These are phyloP conservation scores for Danio jaintianensis DNA, from an alignment of 2,797 vertebrate genomes.

Conservation along the genomic window DNA sequence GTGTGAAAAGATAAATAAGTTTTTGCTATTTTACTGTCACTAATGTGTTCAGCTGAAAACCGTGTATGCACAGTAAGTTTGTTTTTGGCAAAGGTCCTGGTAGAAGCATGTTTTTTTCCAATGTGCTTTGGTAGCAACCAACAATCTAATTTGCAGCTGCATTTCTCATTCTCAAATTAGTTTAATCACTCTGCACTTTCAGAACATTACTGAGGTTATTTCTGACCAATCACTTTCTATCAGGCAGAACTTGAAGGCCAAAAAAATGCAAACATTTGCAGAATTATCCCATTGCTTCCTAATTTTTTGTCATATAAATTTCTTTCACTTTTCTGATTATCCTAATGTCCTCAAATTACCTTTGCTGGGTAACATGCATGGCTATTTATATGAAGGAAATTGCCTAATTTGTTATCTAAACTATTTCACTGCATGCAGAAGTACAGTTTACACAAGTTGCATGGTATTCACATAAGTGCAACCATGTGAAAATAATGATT, in stretches of 20 bases:
- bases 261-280: not conserved
- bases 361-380: not conserved
- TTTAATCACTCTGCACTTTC: no score
- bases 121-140: no score
- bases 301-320: not conserved
- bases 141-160: no score
- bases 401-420: not conserved
- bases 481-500: not conserved
- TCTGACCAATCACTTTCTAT: no score
- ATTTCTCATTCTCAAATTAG: no score
- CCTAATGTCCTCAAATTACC: not conserved
- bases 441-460: not conserved
- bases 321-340: not conserved
- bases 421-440: not conserved
- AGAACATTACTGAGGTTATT: not conserved
- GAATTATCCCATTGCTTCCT: not conserved
- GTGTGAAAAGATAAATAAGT: no score
- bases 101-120: no score
- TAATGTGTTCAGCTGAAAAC: no score
- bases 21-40: no score
- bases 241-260: not conserved
- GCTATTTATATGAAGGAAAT: not conserved
- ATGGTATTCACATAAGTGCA: not conserved
- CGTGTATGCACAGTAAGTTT: no score
- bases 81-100: no score